phyloP scores from a whole-genome alignment of 1,140 invertebrate species.

The Wiebesia pumilae region DNA sequence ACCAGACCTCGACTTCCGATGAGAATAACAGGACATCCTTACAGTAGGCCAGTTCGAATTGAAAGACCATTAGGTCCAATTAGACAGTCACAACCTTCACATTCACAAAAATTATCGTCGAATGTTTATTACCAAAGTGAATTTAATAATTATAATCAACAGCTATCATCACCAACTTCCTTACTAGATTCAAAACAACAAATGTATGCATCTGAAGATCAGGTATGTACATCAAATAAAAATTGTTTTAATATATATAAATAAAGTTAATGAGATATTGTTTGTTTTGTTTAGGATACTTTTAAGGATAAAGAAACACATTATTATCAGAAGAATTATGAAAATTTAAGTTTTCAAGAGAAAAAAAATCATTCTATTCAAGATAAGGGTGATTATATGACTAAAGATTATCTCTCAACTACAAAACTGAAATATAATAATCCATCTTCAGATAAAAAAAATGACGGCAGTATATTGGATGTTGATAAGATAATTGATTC shows the following conservation, averaged over 20 bases:
- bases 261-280: not conserved
- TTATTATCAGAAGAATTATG: conserved; percentile 50
- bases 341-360: not conserved
- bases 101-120: conserved; percentile 57
- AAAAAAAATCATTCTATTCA: conserved; percentile 51
- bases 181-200: conserved; percentile 22
- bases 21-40: conserved; percentile 56
- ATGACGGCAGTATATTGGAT: conserved; percentile 11
- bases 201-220: conserved; percentile 37
- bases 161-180: conserved; percentile 24
- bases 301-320: conserved; percentile 43
- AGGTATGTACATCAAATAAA: conserved; percentile 1
- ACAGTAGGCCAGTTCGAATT: conserved; percentile 58
- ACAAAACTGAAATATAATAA: conserved; percentile 67
- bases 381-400: conserved; percentile 11
- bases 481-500: conserved; percentile 60
- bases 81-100: conserved; percentile 60
- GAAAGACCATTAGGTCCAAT: conserved; percentile 61
- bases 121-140: conserved; percentile 59
- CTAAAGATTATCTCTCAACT: conserved; percentile 59
- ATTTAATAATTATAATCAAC: conserved; percentile 50
- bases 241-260: not conserved
- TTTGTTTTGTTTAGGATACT: conserved; percentile 17
- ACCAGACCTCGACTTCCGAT: conserved; percentile 58
- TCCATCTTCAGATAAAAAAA: conserved; percentile 62